Percentiles rank a stretch among this genome's conserved stretches.
These are phyloP conservation scores for Rhynchophorus ferrugineus DNA, from an alignment of 1,140 invertebrate genomes.

Conservation along the genomic window DNA sequence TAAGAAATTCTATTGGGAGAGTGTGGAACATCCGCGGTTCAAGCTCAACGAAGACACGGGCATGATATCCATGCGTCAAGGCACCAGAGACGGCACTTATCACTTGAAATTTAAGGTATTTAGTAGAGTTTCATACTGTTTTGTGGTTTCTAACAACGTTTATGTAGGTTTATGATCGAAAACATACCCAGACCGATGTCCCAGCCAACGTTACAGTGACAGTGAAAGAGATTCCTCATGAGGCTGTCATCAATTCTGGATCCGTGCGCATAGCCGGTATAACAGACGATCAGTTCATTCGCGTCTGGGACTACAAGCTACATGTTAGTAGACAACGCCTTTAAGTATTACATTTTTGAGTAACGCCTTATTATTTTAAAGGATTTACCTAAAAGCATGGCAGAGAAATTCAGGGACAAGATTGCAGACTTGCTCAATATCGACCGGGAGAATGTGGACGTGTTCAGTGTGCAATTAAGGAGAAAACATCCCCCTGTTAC, in stretches of 20 bases:
- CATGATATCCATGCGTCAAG: constrained; percentile 90
- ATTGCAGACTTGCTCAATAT: constrained; percentile 76
- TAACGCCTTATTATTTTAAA: background rate
- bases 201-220: constrained; percentile 88
- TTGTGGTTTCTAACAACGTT: background rate
- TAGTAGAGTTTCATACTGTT: no score
- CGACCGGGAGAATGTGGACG: constrained; percentile 83
- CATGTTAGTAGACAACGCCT: constrained; percentile 31
- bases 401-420: constrained; percentile 82
- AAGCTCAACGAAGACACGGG: constrained; percentile 85
- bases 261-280: constrained; percentile 90
- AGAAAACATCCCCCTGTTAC: constrained; percentile 81
- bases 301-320: constrained; percentile 81
- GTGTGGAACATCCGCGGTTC: constrained; percentile 73
- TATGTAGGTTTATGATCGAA: constrained; percentile 73
- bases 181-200: constrained; percentile 86
- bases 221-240: constrained; percentile 88
- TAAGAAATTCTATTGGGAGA: constrained; percentile 93
- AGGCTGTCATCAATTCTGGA: constrained; percentile 91
- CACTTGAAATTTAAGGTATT: constrained; percentile 77
- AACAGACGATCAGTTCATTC: constrained; percentile 91
- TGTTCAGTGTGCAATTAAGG: constrained; percentile 88
- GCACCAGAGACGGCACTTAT: constrained; percentile 78
- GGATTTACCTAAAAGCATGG: constrained; percentile 74
- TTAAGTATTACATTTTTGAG: background rate